Evolutionary conservation across 2,113 vertebrate genomes (phyloP).

Genomic region (Echinops telfairi): DNA sequence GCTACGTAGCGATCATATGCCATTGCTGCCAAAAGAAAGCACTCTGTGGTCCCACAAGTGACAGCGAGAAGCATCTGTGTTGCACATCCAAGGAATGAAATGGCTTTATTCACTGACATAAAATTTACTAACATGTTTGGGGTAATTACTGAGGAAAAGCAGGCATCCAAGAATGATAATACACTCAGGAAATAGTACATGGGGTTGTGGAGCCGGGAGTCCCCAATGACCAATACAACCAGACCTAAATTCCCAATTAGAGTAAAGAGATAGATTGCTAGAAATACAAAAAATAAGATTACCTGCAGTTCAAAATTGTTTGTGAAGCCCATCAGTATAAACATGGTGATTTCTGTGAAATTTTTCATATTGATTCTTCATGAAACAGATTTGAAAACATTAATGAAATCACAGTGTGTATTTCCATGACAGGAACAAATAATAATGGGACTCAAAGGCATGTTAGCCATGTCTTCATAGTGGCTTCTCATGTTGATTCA

Average conservation of each 20-base stretch:
- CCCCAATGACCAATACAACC: neutral
- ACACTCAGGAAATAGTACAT: conserved; percentile 1
- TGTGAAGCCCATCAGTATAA: conserved; percentile 50
- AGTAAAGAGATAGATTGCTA: conserved; percentile 54
- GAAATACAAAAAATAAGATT: conserved; percentile 11
- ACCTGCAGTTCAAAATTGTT: neutral
- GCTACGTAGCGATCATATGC: conserved; percentile 1
- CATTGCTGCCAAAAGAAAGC: neutral
- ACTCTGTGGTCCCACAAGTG: conserved; percentile 17
- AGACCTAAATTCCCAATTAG: neutral
- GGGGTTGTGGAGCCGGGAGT: neutral
- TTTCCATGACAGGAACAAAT: neutral
- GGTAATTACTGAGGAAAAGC: neutral
- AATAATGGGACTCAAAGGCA: neutral
- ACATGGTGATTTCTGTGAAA: neutral
- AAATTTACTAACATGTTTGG: neutral
- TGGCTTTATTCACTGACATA: neutral
- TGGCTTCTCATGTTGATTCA: neutral
- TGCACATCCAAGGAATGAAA: neutral
- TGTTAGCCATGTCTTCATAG: neutral
- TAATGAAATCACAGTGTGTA: neutral
- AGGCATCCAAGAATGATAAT: neutral
- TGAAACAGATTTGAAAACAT: neutral
- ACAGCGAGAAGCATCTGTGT: neutral
- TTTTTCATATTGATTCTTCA: neutral